Conservation (phyloP, 2,113 vertebrate species). For the Antechinus flavipes region DNA sequence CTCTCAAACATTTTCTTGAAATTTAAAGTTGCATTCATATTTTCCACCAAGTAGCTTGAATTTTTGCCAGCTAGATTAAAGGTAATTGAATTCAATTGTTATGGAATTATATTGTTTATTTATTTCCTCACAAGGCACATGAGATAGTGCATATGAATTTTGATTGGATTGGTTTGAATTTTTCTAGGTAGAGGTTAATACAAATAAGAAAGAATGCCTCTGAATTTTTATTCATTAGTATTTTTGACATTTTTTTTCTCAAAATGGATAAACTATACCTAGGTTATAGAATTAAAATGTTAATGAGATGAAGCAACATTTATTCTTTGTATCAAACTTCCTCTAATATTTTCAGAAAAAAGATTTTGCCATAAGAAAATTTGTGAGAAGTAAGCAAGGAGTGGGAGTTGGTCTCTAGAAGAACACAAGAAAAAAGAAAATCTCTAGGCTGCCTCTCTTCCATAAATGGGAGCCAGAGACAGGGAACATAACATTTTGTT, state of each 20-base stretch:
- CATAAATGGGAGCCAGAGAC: not conserved
- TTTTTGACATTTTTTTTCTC: not conserved
- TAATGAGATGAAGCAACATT: not conserved
- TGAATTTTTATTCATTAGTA: not conserved
- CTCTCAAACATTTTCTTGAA: not conserved
- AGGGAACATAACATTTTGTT: not conserved
- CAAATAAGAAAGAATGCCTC: not conserved
- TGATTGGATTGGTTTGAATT: not conserved
- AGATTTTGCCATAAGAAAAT: not conserved
- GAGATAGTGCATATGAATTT: not conserved
- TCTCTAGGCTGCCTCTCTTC: not conserved
- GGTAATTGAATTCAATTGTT: no score
- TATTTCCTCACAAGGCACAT: not conserved
- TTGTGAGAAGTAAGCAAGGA: not conserved
- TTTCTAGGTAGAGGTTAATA: not conserved
- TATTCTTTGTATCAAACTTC: not conserved
- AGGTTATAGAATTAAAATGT: not conserved
- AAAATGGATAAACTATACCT: not conserved
- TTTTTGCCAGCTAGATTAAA: not conserved
- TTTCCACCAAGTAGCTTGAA: not conserved
- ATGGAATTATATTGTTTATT: not conserved
- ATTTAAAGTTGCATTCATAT: not conserved
- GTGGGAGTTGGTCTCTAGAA: not conserved
- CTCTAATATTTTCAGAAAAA: not conserved
- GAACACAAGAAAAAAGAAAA: not conserved